Conservation (phyloP, 2,797 vertebrate species). For the Sebastes vulpes region DNA sequence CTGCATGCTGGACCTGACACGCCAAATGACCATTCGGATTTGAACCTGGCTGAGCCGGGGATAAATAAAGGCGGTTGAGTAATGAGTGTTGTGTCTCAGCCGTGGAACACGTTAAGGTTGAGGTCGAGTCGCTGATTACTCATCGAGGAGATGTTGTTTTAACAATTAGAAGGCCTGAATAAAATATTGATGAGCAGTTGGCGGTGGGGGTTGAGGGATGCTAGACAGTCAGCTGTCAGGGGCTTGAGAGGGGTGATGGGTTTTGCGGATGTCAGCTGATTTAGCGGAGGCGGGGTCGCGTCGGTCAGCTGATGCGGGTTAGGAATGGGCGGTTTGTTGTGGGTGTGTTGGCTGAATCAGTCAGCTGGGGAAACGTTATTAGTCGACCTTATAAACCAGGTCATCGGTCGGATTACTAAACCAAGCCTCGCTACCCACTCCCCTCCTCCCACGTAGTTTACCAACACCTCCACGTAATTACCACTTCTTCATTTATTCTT, state of each 20-base stretch:
- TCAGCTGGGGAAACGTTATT: conserved; percentile 69
- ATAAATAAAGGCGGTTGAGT: conserved; percentile 46
- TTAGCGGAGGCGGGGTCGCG: not conserved
- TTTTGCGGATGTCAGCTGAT: conserved; percentile 70
- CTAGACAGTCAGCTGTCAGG: conserved; percentile 67
- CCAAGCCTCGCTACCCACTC: conserved; percentile 19
- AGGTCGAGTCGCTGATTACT: conserved; percentile 5
- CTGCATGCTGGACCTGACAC: conserved; percentile 26
- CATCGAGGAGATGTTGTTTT: not conserved
- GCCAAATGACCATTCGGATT: conserved; percentile 67
- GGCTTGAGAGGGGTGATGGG: conserved; percentile 34
- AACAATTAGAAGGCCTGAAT: not conserved
- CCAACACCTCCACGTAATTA: conserved; percentile 10
- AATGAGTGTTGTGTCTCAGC: conserved; percentile 36
- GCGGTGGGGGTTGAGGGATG: not conserved
- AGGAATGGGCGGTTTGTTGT: conserved; percentile 12
- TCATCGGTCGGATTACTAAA: conserved; percentile 66
- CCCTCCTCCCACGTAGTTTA: not conserved
- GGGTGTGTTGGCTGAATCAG: conserved; percentile 44
- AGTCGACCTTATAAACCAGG: conserved; percentile 78
- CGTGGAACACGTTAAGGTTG: not conserved
- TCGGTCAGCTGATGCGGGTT: conserved; percentile 68
- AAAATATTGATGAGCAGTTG: conserved; percentile 18
- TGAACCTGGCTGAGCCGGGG: conserved; percentile 67
- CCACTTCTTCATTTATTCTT: conserved; percentile 8